Base-by-base conservation (phyloP, 2,113 vertebrate species). In the Bufo bufo region DNA sequence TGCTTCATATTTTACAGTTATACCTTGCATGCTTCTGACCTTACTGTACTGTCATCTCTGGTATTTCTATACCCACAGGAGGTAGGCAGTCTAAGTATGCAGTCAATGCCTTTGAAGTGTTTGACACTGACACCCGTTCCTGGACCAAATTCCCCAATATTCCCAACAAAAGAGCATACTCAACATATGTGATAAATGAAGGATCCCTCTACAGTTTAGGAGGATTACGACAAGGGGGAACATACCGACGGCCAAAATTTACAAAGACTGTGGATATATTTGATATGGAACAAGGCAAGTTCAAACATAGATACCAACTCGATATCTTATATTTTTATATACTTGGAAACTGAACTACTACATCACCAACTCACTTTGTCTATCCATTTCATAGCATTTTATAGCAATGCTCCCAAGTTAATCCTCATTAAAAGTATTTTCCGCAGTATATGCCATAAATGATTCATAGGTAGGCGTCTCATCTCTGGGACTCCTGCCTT, bases 171-270 rank as follows among this genome's bases (percentile, higher is more conserved):
- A 95, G 98, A 5, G 97, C 98, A 0, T 99, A 99, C 90, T 97
- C 96, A 56, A 97, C 97, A 71, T 96, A 97, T 4, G 93, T 99
- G 90, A 96, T 96, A 93, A 94, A 97, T 6, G 89, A 94, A 8
- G 92, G 91, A 4, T 96, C 94, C 13, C 91, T 99, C 89, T 98
- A 97, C 93, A 97, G 98, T 86, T 94, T 99, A 2, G 98, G 98
- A 33, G 98, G 98, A 33, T 95, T 99, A 88, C 93, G 97, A 49
- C 98, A 99, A 90, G 97, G 97, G 0, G 96, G 97, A 6, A 95
- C 96, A 89, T 98, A 99, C 93, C 95, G 97, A 52, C 96, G 95
- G 90, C 99, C 98, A 91, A 99, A 99, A 93, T 99, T 99, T 92
- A 97, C 98, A 90, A 97, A 96, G 93, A 99, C 97, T 0, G 94